Evolutionary conservation across 37 sponge, comb jelly and placozoan genomes (phyloP).

Genomic region (Beroe ovata): DNA sequence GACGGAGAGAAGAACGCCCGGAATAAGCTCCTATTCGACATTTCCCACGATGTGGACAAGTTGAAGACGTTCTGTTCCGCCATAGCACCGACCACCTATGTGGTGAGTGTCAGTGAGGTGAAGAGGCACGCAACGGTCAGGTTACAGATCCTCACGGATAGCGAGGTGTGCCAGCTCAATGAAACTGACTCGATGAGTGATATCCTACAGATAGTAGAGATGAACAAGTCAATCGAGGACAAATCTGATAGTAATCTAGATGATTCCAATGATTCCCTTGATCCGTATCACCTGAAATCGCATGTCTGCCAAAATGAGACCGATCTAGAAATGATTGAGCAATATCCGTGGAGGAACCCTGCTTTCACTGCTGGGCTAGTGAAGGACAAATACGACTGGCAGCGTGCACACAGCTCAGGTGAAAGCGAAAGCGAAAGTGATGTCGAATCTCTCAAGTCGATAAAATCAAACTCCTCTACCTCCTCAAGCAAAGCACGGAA

Average conservation of each 20-base stretch:
- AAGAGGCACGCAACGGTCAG: not conserved
- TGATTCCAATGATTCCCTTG: not conserved
- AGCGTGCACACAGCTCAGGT: conserved; percentile 7
- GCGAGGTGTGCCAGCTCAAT: not conserved
- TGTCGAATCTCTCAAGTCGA: not conserved
- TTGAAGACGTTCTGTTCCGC: conserved; percentile 32
- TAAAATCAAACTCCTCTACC: conserved; percentile 25
- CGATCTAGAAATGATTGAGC: conserved; percentile 15
- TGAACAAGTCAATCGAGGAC: conserved; percentile 50
- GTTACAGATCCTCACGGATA: conserved; percentile 13
- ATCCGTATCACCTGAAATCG: not conserved
- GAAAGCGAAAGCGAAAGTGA: conserved; percentile 22
- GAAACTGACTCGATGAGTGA: conserved; percentile 27
- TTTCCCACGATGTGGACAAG: conserved; percentile 19
- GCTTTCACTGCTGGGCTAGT: conserved; percentile 17
- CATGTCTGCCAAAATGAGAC: conserved; percentile 19
- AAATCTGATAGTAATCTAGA: not conserved
- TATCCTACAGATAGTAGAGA: conserved; percentile 16
- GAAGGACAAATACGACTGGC: conserved; percentile 44
- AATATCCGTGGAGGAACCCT: conserved; percentile 53
- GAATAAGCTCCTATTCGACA: not conserved
- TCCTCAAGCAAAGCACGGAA: not conserved
- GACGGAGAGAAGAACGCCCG: conserved; percentile 43
- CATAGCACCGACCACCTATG: conserved; percentile 25
- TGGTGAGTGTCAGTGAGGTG: conserved; percentile 13